Evolutionary conservation across 2,113 vertebrate genomes (phyloP), one percentile per base, ranked within the genome.

Genomic region (Zosterops lateralis): DNA sequence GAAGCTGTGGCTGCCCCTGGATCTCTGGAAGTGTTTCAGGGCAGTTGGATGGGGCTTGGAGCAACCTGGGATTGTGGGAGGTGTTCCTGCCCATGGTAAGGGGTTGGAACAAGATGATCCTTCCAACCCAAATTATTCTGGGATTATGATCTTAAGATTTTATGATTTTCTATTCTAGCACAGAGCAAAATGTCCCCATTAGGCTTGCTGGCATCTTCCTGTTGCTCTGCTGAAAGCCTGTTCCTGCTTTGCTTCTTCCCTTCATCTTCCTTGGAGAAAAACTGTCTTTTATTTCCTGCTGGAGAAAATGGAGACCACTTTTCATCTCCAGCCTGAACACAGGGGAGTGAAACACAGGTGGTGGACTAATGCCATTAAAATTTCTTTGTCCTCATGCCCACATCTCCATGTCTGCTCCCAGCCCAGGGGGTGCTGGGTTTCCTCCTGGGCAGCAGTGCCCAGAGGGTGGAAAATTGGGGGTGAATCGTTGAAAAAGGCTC

Each of bases 381-480:
- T 25, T 17, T 20, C 32, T 54, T 76, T 51, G 42, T 88, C 21
- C 51, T 26, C 32, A 2, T 66, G 42, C 70, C 75, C 7, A 0
- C 0, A 1, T 48, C 48, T 76, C 62, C 64, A 19, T 2, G 1
- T 47, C 34, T 3, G 2, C 42, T 79, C 54, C 62, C 42, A 73
- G 10, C 21, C 7, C 7, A 8, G 28, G 48, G 48, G 28, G 26
- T 61, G 62, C 77, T 29, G 64, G 17, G 40, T 64, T 62, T 42
- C 36, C 60, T 84, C 20, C 45, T 42, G 80, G 53, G 56, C 14
- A 80, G 38, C 44, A 14, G 10, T 17, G 32, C 28, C 78, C 65
- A 89, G 85, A 82, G 83, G 84, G 50, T 90, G 88, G 92, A 97
- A 97, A 97, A 96, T 4, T 25, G 53, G 85, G 95, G 94, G 58